A percentile compares a stretch with the other conserved stretches of the same genome.
Conservation (phyloP, 2,888 invertebrate species). For the Bombyx huttoni region DNA sequence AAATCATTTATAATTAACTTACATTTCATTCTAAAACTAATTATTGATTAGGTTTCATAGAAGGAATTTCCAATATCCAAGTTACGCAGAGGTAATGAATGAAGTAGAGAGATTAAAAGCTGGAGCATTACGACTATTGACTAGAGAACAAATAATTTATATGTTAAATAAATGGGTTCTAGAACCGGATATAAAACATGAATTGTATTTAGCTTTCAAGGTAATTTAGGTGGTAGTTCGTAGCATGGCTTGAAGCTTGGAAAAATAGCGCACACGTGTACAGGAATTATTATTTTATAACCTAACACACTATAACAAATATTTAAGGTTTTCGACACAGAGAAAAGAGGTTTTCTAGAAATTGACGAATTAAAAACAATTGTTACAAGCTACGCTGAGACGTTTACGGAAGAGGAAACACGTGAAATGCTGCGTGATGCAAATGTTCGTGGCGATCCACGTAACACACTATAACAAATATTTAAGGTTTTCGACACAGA, state of each 20-base stretch:
- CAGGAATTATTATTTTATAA: no score
- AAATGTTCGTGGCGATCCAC: conserved; percentile 45
- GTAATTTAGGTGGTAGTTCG: conserved; percentile 13
- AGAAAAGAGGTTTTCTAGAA: conserved; percentile 42
- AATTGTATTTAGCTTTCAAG: conserved; percentile 46
- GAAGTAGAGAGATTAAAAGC: conserved; percentile 42
- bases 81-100: conserved; percentile 46
- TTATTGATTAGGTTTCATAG: conserved; percentile 36
- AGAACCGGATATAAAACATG: conserved; percentile 44
- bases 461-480: no score
- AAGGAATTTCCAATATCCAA: conserved; percentile 46
- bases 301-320: not conserved
- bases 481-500: conserved; percentile 55
- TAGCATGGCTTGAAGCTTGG: no score
- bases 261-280: no score
- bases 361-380: conserved; percentile 37
- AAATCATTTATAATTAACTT: not conserved
- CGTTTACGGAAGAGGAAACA: conserved; percentile 31
- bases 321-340: conserved; percentile 51
- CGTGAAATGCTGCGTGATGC: conserved; percentile 48
- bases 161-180: conserved; percentile 38
- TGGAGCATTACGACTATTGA: conserved; percentile 31
- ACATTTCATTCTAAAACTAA: no score
- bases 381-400: conserved; percentile 31
- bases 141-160: conserved; percentile 47